Evolutionary conservation across 2,113 vertebrate species (phyloP).

Genomic region (Regulus satrapa): DNA sequence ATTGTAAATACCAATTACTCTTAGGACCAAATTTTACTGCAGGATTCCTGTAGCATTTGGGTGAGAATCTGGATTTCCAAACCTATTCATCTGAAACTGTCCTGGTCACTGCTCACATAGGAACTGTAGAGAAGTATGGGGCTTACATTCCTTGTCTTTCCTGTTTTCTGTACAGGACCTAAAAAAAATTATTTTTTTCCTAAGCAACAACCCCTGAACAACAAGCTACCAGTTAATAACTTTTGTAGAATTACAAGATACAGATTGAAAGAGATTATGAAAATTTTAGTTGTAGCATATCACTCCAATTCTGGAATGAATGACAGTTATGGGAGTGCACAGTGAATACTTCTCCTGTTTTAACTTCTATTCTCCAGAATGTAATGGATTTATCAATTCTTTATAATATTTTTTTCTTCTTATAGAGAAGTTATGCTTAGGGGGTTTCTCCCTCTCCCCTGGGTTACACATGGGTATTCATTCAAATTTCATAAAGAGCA

Average conservation of each 20-base stretch:
- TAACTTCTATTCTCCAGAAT: background rate
- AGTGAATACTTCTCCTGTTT: background rate
- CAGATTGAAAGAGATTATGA: background rate
- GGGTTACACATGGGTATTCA: background rate
- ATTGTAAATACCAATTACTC: background rate
- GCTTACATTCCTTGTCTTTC: background rate
- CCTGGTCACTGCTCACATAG: background rate
- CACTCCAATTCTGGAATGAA: background rate
- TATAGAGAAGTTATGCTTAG: background rate
- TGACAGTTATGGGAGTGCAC: background rate
- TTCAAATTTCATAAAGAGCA: background rate
- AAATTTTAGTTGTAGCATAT: background rate
- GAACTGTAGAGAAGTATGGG: background rate
- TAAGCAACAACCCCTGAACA: background rate
- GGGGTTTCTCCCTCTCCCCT: background rate
- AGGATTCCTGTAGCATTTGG: background rate
- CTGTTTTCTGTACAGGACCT: background rate
- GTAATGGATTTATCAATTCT: background rate
- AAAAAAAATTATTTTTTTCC: background rate
- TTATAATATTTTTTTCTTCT: background rate
- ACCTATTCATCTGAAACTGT: background rate
- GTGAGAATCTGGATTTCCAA: background rate
- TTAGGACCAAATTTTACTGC: background rate
- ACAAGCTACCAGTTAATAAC: background rate
- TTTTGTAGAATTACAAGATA: background rate